phyloP scores from a whole-genome alignment of 2,113 vertebrate genomes.

The Ramphastos sulfuratus region DNA sequence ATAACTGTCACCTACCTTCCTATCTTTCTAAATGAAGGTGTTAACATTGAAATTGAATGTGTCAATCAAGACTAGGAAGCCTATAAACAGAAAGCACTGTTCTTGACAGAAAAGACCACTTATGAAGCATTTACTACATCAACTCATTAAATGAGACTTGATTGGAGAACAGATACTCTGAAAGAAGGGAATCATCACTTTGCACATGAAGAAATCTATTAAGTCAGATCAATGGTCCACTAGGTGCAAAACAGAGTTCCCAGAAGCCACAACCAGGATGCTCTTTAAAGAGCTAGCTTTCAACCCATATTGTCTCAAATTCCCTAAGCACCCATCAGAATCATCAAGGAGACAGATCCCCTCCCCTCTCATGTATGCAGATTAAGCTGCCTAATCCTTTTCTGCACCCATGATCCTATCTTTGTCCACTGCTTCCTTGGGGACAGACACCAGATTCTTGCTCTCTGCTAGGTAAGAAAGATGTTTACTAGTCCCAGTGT shows the following conservation, averaged over 20 bases:
- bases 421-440: background rate
- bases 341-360: background rate
- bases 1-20: background rate
- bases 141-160: background rate
- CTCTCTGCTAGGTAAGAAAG: background rate
- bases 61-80: background rate
- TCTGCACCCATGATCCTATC: background rate
- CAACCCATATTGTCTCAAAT: background rate
- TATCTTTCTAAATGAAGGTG: background rate
- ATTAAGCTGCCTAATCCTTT: background rate
- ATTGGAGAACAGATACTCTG: background rate
- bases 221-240: background rate
- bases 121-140: background rate
- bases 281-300: background rate
- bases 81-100: background rate
- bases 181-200: background rate
- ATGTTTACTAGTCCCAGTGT: background rate
- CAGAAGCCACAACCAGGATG: background rate
- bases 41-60: background rate
- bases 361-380: background rate
- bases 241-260: background rate
- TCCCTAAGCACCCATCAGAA: background rate
- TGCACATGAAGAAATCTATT: background rate
- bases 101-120: background rate
- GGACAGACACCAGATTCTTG: background rate